Evolutionary conservation across 2,797 vertebrate genomes (phyloP).

Genomic region (Periparus ater): DNA sequence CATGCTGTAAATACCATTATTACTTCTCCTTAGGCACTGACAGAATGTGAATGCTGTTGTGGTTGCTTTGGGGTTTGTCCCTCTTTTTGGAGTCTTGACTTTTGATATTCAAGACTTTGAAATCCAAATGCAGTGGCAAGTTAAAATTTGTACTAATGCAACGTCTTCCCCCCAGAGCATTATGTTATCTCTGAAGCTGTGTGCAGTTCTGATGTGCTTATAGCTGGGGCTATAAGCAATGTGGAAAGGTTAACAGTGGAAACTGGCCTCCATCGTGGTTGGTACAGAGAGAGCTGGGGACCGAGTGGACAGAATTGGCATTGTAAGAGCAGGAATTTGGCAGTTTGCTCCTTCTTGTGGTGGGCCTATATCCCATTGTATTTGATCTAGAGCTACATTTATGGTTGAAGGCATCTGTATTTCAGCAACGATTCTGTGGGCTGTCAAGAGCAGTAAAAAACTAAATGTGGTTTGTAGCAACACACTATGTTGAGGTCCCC

Average conservation of each 20-base stretch:
- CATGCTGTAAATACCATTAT: background rate
- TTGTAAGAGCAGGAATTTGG: background rate
- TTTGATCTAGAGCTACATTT: background rate
- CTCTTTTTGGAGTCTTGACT: background rate
- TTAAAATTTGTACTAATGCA: background rate
- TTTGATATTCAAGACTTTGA: background rate
- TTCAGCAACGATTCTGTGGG: background rate
- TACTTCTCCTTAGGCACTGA: background rate
- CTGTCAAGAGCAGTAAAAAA: background rate
- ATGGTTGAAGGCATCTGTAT: background rate
- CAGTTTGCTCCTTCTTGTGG: background rate
- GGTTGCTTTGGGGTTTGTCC: background rate
- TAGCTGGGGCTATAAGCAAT: rapidly evolving
- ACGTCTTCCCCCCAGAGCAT: background rate
- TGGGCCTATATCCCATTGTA: background rate
- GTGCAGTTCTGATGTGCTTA: rapidly evolving
- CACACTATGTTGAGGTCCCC: too few species aligned
- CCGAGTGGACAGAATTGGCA: background rate
- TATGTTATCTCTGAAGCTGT: background rate
- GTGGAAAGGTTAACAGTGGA: background rate
- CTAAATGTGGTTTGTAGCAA: too few species aligned
- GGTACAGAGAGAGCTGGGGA: background rate
- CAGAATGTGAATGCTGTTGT: background rate
- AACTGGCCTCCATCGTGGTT: background rate
- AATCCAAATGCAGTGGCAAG: background rate